Evolutionary conservation across 2,888 invertebrate genomes (phyloP), one percentile per base, ranked within the genome.

Genomic region (Limnephilus auricula): DNA sequence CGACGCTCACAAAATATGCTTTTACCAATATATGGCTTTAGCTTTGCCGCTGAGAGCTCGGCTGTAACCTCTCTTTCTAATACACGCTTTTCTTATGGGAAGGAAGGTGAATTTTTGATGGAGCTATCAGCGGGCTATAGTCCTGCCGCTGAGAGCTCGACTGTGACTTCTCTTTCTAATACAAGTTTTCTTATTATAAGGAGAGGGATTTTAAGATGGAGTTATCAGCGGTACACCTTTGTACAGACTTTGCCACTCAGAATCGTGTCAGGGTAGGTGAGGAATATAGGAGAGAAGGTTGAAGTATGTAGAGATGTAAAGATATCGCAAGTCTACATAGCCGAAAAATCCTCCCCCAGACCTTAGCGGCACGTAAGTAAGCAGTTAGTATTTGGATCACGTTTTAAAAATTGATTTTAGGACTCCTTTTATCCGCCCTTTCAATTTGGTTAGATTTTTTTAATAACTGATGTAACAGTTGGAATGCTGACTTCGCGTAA

Each of bases 351-450:
- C 40, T 84, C 85, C 85, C 40, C 85, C 85, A 30, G 82, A 37
- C 45, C 85, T 85, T 40, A 30, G 85, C 40, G 85, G 40, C 45
- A 30, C 40, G 37, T 65, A 65, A 65, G 65, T 65, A 65, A 65
- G 40, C 37, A 30, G 85, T 85, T 85, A 85, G 30, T n/a, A 85
- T 34, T 85, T 30, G 37, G 85, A 85, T 45, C 85, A 85, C 85
- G 85, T 45, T 40, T 40, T 30, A 45, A 45, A 34, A 85, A 65
- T 65, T 85, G 25, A 45, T 40, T 85, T 40, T 40, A 30, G n/a
- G 45, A 45, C 25, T 34, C n/a, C 40, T 30, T 85, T 85, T 40
- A 32, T 45, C 30, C 85, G 45, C 15, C 40, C 85, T 45, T 45
- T 85, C 45, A 40, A 40, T 45, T 85, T 40, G 13, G 37, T 32